phyloP scores from a whole-genome alignment of 2,797 vertebrate genomes.

The Poecilia gillii region DNA sequence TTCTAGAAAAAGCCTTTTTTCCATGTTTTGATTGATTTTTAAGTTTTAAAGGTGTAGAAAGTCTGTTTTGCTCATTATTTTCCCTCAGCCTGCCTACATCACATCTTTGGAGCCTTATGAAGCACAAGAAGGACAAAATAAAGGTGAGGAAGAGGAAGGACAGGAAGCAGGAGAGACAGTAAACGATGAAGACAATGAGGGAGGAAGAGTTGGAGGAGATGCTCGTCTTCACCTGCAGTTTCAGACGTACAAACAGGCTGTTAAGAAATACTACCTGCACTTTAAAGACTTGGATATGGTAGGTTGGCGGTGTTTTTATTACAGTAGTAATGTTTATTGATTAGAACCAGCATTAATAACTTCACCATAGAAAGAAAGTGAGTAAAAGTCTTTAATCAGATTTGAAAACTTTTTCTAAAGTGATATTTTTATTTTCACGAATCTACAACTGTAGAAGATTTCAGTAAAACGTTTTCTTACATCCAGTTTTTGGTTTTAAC shows the following conservation, averaged over 20 bases:
- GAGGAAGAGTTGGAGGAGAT: not conserved
- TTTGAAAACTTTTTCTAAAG: not conserved
- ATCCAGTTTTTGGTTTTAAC: not conserved
- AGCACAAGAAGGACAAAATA: not conserved
- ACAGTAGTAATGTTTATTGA: not conserved
- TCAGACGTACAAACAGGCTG: slow-evolving; percentile 82
- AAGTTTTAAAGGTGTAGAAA: not conserved
- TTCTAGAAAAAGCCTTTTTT: not conserved
- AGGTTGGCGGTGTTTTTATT: slow-evolving; percentile 31
- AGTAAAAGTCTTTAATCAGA: not conserved
- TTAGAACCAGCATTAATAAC: not conserved
- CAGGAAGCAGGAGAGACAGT: slow-evolving; percentile 28
- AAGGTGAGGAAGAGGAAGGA: slow-evolving; percentile 11
- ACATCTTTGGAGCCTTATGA: slow-evolving; percentile 81
- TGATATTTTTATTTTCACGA: not conserved
- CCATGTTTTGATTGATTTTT: not conserved
- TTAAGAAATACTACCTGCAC: slow-evolving; percentile 82
- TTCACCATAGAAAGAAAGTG: not conserved
- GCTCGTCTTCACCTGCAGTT: slow-evolving; percentile 44
- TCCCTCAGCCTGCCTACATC: slow-evolving; percentile 86
- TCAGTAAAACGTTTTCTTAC: not conserved
- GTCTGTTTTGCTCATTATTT: not conserved
- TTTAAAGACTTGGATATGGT: slow-evolving; percentile 89
- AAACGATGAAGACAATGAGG: not conserved
- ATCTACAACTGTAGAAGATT: not conserved